Percentiles rank a stretch among this genome's conserved stretches.
phyloP scores from a whole-genome alignment of 2,797 vertebrate genomes.

The Sebastolobus altivelis region DNA sequence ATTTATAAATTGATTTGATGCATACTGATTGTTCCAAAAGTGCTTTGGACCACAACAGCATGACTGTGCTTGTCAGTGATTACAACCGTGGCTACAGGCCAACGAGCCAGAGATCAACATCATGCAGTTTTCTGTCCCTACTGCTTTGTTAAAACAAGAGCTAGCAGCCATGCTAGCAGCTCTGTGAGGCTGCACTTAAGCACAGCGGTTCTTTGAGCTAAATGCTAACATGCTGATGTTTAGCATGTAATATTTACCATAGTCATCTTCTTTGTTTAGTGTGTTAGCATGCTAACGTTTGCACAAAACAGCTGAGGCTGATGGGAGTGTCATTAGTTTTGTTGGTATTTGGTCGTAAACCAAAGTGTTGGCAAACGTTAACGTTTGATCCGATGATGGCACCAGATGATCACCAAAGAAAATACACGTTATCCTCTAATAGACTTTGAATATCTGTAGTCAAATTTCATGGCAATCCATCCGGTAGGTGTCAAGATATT shows the following conservation, averaged over 20 bases:
- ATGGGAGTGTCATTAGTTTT: not conserved
- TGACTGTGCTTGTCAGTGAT: conserved; percentile 15
- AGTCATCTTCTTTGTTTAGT: not conserved
- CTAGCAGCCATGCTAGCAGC: not conserved
- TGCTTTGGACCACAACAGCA: conserved; percentile 27
- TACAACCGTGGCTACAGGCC: conserved; percentile 8
- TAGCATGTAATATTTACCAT: not conserved
- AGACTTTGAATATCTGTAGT: not conserved
- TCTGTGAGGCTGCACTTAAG: not conserved
- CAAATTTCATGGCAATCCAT: not conserved
- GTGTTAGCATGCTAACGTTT: not conserved
- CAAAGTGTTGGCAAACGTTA: not conserved
- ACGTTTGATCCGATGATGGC: not conserved
- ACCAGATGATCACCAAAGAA: not conserved
- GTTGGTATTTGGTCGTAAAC: not conserved
- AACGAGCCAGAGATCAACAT: conserved; percentile 1
- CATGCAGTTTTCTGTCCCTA: conserved; percentile 6
- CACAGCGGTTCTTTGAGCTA: not conserved
- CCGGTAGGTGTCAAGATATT: not conserved
- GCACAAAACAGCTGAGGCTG: not conserved
- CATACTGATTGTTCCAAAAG: conserved; percentile 50
- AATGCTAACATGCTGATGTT: not conserved
- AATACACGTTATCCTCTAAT: not conserved
- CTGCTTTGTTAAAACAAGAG: not conserved
- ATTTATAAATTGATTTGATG: conserved; percentile 44